Percentiles rank a stretch among this genome's conserved stretches.
Conservation (phyloP, 2,113 vertebrate species). For the Osmerus eperlanus region DNA sequence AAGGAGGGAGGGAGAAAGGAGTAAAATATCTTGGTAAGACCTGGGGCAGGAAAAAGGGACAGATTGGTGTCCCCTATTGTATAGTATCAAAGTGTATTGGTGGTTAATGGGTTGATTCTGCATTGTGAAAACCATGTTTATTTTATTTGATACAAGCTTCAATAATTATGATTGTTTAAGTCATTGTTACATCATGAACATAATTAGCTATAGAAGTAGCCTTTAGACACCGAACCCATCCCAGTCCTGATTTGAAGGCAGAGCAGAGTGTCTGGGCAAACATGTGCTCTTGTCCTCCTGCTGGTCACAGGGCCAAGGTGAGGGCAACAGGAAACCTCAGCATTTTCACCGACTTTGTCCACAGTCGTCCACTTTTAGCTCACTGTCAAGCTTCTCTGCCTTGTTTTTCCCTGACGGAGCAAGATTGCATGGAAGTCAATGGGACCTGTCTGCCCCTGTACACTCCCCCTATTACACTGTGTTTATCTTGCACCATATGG, state of each 20-base stretch:
- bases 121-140: no score
- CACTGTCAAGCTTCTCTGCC: constrained; percentile 49
- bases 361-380: constrained; percentile 45
- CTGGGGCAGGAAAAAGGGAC: neutral
- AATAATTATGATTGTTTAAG: no score
- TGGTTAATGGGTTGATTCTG: no score
- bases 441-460: constrained; percentile 52
- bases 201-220: no score
- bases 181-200: no score
- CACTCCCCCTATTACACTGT: constrained; percentile 67
- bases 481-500: constrained; percentile 66
- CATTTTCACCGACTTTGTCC: constrained; percentile 48
- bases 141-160: no score
- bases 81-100: no score
- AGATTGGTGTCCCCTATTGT: no score
- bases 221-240: no score
- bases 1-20: neutral
- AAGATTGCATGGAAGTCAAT: constrained; percentile 49
- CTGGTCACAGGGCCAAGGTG: constrained; percentile 22
- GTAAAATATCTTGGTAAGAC: neutral
- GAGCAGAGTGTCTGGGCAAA: neutral
- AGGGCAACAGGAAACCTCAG: constrained; percentile 36
- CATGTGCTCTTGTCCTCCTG: neutral
- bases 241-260: neutral
- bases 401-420: constrained; percentile 37